Evolutionary conservation across 2,797 vertebrate species (phyloP).

Genomic region (Coccyzus lansbergi): DNA sequence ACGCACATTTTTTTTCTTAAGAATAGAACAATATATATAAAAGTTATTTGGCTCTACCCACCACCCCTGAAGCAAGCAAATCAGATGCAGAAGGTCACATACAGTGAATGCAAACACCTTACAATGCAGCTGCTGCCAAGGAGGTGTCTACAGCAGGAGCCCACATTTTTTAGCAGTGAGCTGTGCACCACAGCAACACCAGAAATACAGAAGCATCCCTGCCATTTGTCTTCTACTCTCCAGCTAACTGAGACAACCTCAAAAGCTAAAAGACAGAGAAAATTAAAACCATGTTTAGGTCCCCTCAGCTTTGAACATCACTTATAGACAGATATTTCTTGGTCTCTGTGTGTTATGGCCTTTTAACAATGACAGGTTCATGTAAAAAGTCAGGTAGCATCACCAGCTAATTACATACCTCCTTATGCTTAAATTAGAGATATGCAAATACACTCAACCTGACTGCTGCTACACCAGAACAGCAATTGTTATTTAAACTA

Average conservation of each 20-base stretch:
- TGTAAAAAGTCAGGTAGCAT: accelerated
- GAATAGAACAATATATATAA: not conserved
- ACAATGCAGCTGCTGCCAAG: accelerated
- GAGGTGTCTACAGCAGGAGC: accelerated
- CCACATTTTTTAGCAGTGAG: accelerated
- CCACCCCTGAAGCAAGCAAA: not conserved
- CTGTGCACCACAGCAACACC: not conserved
- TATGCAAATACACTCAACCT: not conserved
- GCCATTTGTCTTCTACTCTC: not conserved
- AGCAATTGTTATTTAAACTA: not conserved
- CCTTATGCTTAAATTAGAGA: not conserved
- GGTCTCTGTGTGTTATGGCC: not conserved
- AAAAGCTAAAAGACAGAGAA: not conserved
- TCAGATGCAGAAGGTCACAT: not conserved
- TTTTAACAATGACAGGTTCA: not conserved
- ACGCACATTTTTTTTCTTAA: not conserved
- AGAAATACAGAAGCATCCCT: too few species aligned
- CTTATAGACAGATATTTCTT: not conserved
- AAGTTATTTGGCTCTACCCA: not conserved
- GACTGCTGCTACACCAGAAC: not conserved
- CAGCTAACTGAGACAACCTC: not conserved
- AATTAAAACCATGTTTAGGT: not conserved
- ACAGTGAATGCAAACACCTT: accelerated
- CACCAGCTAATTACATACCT: not conserved
- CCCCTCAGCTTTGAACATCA: not conserved